phyloP scores from a whole-genome alignment of 2,888 invertebrate species.

The Tanaodytes sp. region DNA sequence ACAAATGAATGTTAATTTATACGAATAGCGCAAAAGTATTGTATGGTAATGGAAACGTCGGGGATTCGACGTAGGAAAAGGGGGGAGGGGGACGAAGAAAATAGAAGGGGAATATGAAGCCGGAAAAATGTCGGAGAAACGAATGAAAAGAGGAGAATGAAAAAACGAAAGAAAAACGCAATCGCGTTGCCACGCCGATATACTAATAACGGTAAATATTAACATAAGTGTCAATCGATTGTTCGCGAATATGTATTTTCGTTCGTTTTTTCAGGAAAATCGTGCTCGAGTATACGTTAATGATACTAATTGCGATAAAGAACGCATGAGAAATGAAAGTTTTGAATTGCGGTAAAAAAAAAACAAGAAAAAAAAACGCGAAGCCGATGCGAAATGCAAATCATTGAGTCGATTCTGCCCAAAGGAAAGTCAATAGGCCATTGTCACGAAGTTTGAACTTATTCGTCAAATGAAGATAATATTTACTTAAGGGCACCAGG shows the following conservation, averaged over 20 bases:
- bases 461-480: too few species aligned
- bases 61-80: background rate
- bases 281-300: constrained; percentile 27
- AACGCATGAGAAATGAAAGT: constrained; percentile 25
- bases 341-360: constrained; percentile 11
- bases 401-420: too few species aligned
- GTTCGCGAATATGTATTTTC: constrained; percentile 12
- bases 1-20: constrained; percentile 49
- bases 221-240: constrained; percentile 32
- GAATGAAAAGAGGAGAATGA: background rate
- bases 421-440: too few species aligned
- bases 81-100: background rate
- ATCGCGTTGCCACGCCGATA: constrained; percentile 1
- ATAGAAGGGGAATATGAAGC: background rate
- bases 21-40: constrained; percentile 42
- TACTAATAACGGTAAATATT: constrained; percentile 36
- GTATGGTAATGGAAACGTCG: constrained; percentile 30
- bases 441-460: too few species aligned
- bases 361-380: too few species aligned
- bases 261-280: constrained; percentile 7
- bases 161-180: constrained; percentile 1
- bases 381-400: too few species aligned
- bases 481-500: too few species aligned
- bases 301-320: constrained; percentile 41
- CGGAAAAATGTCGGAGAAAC: too few species aligned